Base-by-base conservation (phyloP, 2,113 vertebrate genomes). In the Zosterops lateralis region DNA sequence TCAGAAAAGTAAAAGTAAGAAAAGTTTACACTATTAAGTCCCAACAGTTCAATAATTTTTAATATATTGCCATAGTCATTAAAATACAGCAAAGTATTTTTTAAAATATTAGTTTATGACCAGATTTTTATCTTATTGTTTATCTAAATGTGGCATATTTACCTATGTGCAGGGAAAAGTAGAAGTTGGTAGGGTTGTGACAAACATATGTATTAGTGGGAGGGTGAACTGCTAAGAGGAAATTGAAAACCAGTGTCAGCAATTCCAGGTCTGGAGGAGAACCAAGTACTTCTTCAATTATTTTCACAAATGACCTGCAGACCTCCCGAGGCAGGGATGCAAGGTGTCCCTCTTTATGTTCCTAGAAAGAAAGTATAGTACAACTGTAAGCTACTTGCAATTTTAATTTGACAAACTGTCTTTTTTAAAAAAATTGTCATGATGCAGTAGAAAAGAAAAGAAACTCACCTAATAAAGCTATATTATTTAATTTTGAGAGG, bases 201-300 rank as follows among this genome's bases (percentile, higher is more conserved):
- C 99, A 99, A 89, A 99, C 98, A 7, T 99, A 99, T 96, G 99
- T 99, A 97, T 99, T 99, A 87, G 99, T 99, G 40, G 99, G 98
- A 76, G 99, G 99, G 95, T 99, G 99, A 87, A 99, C 99, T 42
- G 99, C 99, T 96, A 99, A 96, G 80, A 99, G 99, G 96, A 99
- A 99, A 97, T 98, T 99, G 97, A 98, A 99, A 96, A 99, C 98
- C 84, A 99, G 78, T 56, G 97, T 98, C 71, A 99, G 97, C 74
- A 99, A 96, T 87, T 99, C 98, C 97, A 99, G 95, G 91, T 99
- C 99, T 34, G 99, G 99, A 70, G 99, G 99, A 50, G 99, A 99
- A 53, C 99, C 99, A 80, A 99, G 98, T 6, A 99, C 99, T 97
- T 99, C 99, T 97, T 99, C 99, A 97, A 99, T 99, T 97, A 99